Percentiles rank a stretch among this genome's conserved stretches.
Evolutionary conservation across 2,888 invertebrate species (phyloP).

Genomic region (Brachycybe producta): DNA sequence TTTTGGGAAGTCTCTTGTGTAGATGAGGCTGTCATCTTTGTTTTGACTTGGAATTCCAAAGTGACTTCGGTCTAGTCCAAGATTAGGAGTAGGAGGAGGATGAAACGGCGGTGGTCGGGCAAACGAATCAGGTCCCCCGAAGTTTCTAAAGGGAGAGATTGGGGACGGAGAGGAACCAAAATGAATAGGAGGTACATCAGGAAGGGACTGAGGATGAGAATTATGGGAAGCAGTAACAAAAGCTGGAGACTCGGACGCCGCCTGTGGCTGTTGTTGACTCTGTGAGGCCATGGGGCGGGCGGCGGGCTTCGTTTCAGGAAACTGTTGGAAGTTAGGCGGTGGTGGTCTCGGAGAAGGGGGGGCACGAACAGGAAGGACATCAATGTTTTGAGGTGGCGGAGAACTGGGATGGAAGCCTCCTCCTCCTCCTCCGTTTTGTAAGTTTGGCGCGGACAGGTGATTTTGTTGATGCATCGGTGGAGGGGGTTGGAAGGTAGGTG

Average conservation of each 20-base stretch:
- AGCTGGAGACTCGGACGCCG: not conserved
- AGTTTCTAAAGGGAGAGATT: too few relatives aligned
- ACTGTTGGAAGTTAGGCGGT: not conserved
- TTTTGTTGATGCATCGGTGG: not conserved
- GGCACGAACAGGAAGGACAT: too few relatives aligned
- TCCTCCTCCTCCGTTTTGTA: too few relatives aligned
- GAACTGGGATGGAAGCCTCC: slow-evolving; percentile 4
- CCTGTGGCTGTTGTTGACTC: not conserved
- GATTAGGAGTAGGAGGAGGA: too few relatives aligned
- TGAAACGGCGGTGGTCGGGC: too few relatives aligned
- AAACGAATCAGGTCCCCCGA: too few relatives aligned
- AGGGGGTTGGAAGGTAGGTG: too few relatives aligned
- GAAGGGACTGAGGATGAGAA: not conserved
- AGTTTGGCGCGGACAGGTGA: not conserved
- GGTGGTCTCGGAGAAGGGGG: not conserved
- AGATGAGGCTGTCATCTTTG: slow-evolving; percentile 5
- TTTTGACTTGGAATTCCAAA: too few relatives aligned
- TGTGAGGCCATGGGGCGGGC: not conserved
- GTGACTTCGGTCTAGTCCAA: slow-evolving; percentile 4
- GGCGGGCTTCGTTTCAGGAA: not conserved
- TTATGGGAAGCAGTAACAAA: not conserved
- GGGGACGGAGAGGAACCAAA: not conserved
- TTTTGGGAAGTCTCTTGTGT: slow-evolving; percentile 11
- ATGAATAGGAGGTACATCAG: not conserved
- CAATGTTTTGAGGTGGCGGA: slow-evolving; percentile 8